Evolutionary conservation across 2,888 invertebrate species (phyloP), one percentile per base, ranked within the genome.

Genomic region (Archaeoteleia sp.): DNA sequence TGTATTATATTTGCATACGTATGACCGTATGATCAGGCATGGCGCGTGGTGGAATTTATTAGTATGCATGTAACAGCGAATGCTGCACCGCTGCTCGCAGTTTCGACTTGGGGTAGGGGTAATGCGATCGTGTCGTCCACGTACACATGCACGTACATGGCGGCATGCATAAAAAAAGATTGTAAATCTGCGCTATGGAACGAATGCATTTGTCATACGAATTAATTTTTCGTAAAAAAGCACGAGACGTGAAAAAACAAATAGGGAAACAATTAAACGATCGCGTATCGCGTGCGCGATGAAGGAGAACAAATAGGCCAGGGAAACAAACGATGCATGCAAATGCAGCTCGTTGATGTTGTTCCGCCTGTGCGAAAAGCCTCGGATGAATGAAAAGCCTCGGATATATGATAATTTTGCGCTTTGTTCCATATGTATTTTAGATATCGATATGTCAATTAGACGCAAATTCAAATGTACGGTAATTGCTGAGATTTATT

Each of bases 271-370:
- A 57, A 60, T 67, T 45, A 14, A 17, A 48, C 10, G 20, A 4
- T 20, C 20, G 20, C 20, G 20, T 20, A 5, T 48, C 39, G 25
- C 46, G 48, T 27, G 57, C 42, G 23, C 61, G 51, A 61, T 67
- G 45, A 67, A 67, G 61, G 45, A 51, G 55, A 67, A 67, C 57
- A 67, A 67, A 57, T 67, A 61, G 67, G 67, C 57, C 61, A 67
- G 57, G 61, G 67, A 67, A 61, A 62, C 57, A 67, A 67, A 45
- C 57, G 37, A 37, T 43, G 48, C 48, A 17, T 32, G 48, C 25
- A 54, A 62, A 46, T 53, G 17, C 9, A 30, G 14, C 5, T 27
- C 7, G 17, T 37, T 54, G 46, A 55, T 63, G 17, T 37, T 54
- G 46, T 63, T 63, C 54, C 61, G 61, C 40, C 39, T 8, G 7